A percentile compares a stretch with the other conserved stretches of the same genome.
Conservation (phyloP, 2,888 invertebrate genomes). For the Lordiphosa andalusiaca region DNA sequence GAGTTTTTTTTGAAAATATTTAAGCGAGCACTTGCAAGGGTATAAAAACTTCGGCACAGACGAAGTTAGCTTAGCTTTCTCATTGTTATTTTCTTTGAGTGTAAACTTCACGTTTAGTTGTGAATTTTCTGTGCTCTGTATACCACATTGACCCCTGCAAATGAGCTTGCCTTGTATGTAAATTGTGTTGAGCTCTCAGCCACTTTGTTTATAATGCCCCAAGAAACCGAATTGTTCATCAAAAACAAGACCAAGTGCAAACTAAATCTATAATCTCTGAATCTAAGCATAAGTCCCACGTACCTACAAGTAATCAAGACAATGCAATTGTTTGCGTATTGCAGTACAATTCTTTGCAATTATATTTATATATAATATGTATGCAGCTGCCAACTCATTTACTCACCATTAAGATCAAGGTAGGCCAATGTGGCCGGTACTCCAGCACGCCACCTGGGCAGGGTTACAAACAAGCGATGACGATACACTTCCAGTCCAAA, state of each 20-base stretch:
- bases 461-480: constrained; percentile 86
- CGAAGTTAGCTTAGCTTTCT: too few relatives aligned
- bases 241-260: constrained; percentile 6
- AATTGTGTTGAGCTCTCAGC: neutral
- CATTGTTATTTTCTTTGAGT: too few relatives aligned
- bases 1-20: too few relatives aligned
- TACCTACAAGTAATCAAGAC: constrained; percentile 11
- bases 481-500: constrained; percentile 87
- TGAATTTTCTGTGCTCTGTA: neutral
- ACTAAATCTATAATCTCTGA: neutral
- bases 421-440: constrained; percentile 88
- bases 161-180: constrained; percentile 1
- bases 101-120: too few relatives aligned
- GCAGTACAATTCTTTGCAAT: constrained; percentile 12
- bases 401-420: constrained; percentile 86
- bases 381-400: constrained; percentile 12
- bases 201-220: constrained; percentile 4
- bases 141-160: neutral
- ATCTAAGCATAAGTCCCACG: constrained; percentile 8
- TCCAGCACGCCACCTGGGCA: constrained; percentile 88
- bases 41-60: too few relatives aligned
- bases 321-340: constrained; percentile 22
- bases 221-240: constrained; percentile 10
- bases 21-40: too few relatives aligned
- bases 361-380: constrained; percentile 4